Evolutionary conservation across 1,140 invertebrate species (phyloP), one percentile per base, ranked within the genome.

Genomic region (Caenorhabditis briggsae): DNA sequence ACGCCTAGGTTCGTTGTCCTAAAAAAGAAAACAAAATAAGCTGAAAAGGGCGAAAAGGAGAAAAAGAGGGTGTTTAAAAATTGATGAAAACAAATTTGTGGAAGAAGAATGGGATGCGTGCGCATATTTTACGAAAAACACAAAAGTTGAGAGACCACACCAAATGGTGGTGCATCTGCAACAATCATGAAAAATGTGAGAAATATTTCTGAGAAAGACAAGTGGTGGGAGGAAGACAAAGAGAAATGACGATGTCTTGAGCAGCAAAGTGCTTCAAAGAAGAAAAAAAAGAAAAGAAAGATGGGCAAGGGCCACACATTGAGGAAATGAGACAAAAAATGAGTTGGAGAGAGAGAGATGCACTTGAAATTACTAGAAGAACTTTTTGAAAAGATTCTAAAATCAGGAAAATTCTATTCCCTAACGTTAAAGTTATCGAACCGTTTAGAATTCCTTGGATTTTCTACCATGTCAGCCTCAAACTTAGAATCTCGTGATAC

Each of bases 31-130:
- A 46, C 11, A 23, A 46, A 70, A 70, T 8, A 64, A 64, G 14
- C 23, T 6, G 59, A 64, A 64, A 64, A 64, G 11, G 61, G 25
- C 56, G 56, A 58, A n/a, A 53, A 53, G 1, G 50, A 11, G 25
- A 41, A 25, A 41, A 18, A 41, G 23, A 46, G 65, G 70, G 70
- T 50, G 70, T 78, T 78, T 78, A 78, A 78, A 78, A 78, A 78
- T 78, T 78, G 70, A 78, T 78, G 70, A 78, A 78, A 78, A 78
- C 70, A 78, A 70, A 78, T 78, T 50, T 78, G 70, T 33, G 46
- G n/a, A 23, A 23, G 43, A 12, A 8, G 33, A 78, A 43, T 46
- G n/a, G 33, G n/a, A 53, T n/a, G 70, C 70, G 70, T 78, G 70
- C n/a, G 70, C 70, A 78, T 78, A 53, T 78, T 78, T 78, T 20